Conservation (phyloP, 2,888 invertebrate species). For the Dendrolimus pini region DNA sequence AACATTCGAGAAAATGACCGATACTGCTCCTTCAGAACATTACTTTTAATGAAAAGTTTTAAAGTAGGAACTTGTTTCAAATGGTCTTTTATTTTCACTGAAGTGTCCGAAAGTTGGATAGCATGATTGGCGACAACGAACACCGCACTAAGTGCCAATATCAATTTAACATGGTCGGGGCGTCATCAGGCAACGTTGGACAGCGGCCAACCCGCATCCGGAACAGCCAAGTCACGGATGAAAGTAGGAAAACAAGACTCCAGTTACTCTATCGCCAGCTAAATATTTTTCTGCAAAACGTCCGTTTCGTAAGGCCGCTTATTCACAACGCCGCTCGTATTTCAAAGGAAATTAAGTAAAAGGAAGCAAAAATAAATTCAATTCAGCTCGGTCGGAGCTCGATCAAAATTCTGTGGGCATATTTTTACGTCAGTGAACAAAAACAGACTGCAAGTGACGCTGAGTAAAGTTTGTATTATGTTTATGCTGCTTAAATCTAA, state of each 20-base stretch:
- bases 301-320: not conserved
- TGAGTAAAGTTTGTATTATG: conserved; percentile 10
- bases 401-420: not conserved
- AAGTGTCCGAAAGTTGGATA: conserved; percentile 24
- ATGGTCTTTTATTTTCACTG: conserved; percentile 13
- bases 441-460: not conserved
- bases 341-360: not conserved
- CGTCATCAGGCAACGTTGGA: conserved; percentile 51
- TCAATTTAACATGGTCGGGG: conserved; percentile 57
- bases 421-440: not conserved
- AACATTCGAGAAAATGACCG: too few species aligned
- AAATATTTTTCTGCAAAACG: conserved; percentile 21
- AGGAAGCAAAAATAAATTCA: not conserved
- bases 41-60: conserved; percentile 8
- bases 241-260: conserved; percentile 37
- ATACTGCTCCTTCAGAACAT: not conserved
- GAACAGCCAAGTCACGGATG: conserved; percentile 38
- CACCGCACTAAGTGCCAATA: conserved; percentile 52
- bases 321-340: not conserved
- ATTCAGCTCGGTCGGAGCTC: not conserved
- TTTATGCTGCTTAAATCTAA: not conserved
- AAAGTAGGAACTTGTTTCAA: conserved; percentile 5
- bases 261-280: conserved; percentile 26
- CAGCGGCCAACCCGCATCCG: conserved; percentile 31
- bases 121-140: conserved; percentile 35